Evolutionary conservation across 1,140 invertebrate species (phyloP).

Genomic region (Hyles euphorbiae): DNA sequence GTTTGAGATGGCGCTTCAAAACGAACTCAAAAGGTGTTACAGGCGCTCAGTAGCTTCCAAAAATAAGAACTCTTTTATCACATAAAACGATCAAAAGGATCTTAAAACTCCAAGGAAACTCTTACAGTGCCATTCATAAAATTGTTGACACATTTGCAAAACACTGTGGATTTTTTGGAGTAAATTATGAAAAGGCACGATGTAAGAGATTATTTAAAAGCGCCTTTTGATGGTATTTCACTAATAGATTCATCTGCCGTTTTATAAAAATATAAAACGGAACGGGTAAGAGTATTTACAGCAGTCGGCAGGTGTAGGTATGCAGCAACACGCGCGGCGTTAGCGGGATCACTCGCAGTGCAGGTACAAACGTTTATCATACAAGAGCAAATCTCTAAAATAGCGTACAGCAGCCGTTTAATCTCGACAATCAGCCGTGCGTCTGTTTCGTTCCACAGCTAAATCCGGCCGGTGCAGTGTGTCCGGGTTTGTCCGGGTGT

Average conservation of each 20-base stretch:
- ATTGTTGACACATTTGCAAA: too few species aligned
- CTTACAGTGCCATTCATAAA: too few species aligned
- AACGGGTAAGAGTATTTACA: too few species aligned
- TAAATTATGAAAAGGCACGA: too few species aligned
- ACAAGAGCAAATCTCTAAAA: constrained; percentile 48
- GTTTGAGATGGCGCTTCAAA: constrained; percentile 39
- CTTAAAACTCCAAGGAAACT: constrained; percentile 6
- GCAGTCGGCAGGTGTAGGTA: too few species aligned
- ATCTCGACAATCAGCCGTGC: constrained; percentile 64
- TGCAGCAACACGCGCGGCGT: not conserved
- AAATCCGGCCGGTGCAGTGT: constrained; percentile 38
- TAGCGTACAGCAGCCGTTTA: constrained; percentile 41
- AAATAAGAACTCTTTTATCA: constrained; percentile 18
- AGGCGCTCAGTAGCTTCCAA: constrained; percentile 20
- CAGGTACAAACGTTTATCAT: constrained; percentile 25
- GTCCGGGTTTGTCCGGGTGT: constrained; percentile 31
- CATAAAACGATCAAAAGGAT: constrained; percentile 14
- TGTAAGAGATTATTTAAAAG: too few species aligned
- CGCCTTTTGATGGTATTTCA: too few species aligned
- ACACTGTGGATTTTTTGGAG: too few species aligned
- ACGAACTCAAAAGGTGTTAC: constrained; percentile 41
- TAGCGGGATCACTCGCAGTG: not conserved
- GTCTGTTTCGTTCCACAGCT: constrained; percentile 63
- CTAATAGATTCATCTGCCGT: too few species aligned
- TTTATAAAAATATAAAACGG: too few species aligned